A percentile compares a stretch with the other conserved stretches of the same genome.
These are phyloP conservation scores for Phocides pigmalion DNA, from an alignment of 1,140 invertebrate species.

Conservation along the genomic window DNA sequence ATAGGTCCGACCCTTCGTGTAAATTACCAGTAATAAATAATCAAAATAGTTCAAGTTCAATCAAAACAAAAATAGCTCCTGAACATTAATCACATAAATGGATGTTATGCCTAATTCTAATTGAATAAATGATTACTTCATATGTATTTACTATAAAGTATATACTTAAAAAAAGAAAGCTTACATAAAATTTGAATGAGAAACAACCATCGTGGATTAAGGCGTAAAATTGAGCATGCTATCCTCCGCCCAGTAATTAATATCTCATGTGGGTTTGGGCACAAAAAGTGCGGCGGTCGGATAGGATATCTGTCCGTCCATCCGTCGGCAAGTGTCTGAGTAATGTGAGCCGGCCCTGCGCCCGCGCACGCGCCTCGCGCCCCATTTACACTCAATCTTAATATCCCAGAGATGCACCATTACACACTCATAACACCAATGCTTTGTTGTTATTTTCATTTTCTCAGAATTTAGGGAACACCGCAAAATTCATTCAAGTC, in stretches of 20 bases:
- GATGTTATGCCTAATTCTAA: no score
- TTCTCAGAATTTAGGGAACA: conserved; percentile 39
- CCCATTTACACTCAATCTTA: conserved; percentile 73
- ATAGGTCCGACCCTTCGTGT: no score
- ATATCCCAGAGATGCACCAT: conserved; percentile 70
- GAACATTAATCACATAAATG: no score
- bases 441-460: conserved; percentile 55
- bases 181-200: neutral
- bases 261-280: conserved; percentile 68
- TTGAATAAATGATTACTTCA: no score
- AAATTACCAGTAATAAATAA: no score
- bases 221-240: conserved; percentile 69
- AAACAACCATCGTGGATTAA: conserved; percentile 39
- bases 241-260: conserved; percentile 73
- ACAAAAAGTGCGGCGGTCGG: conserved; percentile 61
- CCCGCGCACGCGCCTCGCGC: conserved; percentile 61
- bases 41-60: no score
- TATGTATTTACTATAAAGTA: no score
- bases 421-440: conserved; percentile 61
- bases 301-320: conserved; percentile 53
- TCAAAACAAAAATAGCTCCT: no score
- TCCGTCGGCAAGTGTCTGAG: conserved; percentile 53
- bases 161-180: no score
- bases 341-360: conserved; percentile 53
- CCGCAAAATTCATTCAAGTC: neutral